These are phyloP conservation scores for Lymantria monacha DNA, from an alignment of 2,888 invertebrate genomes.

Conservation along the genomic window DNA sequence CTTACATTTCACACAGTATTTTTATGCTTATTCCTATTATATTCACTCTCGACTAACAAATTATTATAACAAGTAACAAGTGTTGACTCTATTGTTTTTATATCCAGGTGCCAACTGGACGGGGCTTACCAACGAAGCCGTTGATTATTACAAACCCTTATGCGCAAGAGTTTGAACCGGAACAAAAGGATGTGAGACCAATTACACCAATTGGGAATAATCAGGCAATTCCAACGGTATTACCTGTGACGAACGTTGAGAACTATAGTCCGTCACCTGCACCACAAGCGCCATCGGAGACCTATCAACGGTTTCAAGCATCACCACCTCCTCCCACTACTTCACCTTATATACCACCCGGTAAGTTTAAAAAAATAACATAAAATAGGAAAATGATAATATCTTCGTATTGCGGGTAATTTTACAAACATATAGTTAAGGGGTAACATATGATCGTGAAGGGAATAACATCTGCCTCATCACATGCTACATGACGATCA, in stretches of 20 bases:
- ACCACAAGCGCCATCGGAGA: constrained; percentile 40
- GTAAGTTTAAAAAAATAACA: constrained; percentile 42
- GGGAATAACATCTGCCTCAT: too few relatives aligned
- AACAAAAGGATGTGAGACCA: constrained; percentile 49
- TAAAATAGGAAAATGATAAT: neutral
- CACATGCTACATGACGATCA: too few relatives aligned
- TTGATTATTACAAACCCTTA: constrained; percentile 77
- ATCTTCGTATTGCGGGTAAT: too few relatives aligned
- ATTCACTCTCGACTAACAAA: too few relatives aligned
- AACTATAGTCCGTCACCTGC: constrained; percentile 55
- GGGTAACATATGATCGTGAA: too few relatives aligned
- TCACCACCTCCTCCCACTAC: constrained; percentile 63
- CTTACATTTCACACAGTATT: too few relatives aligned
- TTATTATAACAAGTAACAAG: neutral
- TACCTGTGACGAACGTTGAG: constrained; percentile 21
- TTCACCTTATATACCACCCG: constrained; percentile 69
- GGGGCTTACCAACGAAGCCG: constrained; percentile 64
- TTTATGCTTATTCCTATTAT: too few relatives aligned
- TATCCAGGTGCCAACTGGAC: constrained; percentile 63
- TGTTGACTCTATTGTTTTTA: neutral
- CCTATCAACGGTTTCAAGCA: constrained; percentile 61
- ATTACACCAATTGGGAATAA: constrained; percentile 17
- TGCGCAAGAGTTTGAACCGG: constrained; percentile 74
- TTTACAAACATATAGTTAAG: too few relatives aligned
- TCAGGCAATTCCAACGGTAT: constrained; percentile 25